Evolutionary conservation across 2,797 vertebrate species (phyloP).

Genomic region (Nannoperca obscura): DNA sequence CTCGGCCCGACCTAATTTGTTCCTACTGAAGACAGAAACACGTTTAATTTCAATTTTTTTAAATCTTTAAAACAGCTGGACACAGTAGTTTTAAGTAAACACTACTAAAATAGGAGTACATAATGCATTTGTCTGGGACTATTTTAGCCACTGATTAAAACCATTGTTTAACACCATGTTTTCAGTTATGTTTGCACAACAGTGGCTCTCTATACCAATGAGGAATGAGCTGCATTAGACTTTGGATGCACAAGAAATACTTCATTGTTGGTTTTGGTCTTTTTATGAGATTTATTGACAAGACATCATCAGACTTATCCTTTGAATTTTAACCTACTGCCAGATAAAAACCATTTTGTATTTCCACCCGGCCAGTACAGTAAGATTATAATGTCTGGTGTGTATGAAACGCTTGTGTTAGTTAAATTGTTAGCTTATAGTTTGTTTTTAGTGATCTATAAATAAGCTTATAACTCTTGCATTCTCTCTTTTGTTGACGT

Average conservation of each 20-base stretch:
- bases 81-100: too few species aligned
- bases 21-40: not conserved
- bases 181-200: not conserved
- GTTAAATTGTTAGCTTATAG: not conserved
- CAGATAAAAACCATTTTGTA: not conserved
- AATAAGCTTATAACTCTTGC: not conserved
- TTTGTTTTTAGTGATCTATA: not conserved
- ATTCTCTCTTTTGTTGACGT: constrained; percentile 18
- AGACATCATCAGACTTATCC: not conserved
- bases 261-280: not conserved
- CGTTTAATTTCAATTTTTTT: not conserved
- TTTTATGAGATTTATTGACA: not conserved
- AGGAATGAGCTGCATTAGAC: not conserved
- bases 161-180: not conserved
- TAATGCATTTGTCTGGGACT: too few species aligned
- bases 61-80: too few species aligned
- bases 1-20: not conserved
- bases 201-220: not conserved
- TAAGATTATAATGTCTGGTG: not conserved
- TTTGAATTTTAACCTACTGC: not conserved
- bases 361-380: not conserved
- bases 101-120: too few species aligned
- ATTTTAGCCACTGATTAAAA: not conserved
- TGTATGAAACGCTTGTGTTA: not conserved
- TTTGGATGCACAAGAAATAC: not conserved